These are phyloP conservation scores for Maniola jurtina DNA, from an alignment of 1,140 invertebrate genomes.

Conservation along the genomic window DNA sequence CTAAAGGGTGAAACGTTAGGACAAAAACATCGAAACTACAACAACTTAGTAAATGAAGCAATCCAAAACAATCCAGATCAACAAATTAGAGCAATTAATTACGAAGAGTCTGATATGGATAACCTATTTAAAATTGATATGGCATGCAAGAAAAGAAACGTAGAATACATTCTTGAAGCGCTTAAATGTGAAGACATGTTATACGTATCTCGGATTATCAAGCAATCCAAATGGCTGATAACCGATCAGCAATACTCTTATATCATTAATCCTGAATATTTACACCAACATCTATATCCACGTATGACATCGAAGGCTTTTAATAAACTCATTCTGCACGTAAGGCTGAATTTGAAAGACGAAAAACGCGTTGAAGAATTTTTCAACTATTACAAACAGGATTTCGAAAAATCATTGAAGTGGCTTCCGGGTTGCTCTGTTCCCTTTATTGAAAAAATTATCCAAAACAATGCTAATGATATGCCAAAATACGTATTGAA, in stretches of 20 bases:
- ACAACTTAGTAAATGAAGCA: constrained; percentile 44
- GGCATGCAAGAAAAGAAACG: constrained; percentile 43
- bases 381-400: constrained; percentile 43
- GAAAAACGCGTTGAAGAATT: constrained; percentile 52
- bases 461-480: constrained; percentile 35
- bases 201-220: constrained; percentile 52
- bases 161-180: constrained; percentile 46
- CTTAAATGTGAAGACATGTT: constrained; percentile 52
- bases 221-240: constrained; percentile 48
- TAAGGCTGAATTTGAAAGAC: constrained; percentile 50
- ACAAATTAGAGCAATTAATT: constrained; percentile 30
- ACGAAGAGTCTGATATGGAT: constrained; percentile 44
- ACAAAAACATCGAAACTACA: constrained; percentile 49
- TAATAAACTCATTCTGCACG: constrained; percentile 44
- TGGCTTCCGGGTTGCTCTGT: constrained; percentile 55
- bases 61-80: constrained; percentile 21
- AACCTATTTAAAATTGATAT: constrained; percentile 59
- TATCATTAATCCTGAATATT: constrained; percentile 52
- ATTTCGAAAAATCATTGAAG: constrained; percentile 40
- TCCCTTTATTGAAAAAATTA: constrained; percentile 40
- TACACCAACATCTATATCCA: constrained; percentile 43
- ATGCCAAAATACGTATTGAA: constrained; percentile 36
- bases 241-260: constrained; percentile 45
- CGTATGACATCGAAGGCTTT: constrained; percentile 47
- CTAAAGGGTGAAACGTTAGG: constrained; percentile 50